Evolutionary conservation across 2,113 vertebrate genomes (phyloP), one percentile per base, ranked within the genome.

Genomic region (Fregata magnificens): DNA sequence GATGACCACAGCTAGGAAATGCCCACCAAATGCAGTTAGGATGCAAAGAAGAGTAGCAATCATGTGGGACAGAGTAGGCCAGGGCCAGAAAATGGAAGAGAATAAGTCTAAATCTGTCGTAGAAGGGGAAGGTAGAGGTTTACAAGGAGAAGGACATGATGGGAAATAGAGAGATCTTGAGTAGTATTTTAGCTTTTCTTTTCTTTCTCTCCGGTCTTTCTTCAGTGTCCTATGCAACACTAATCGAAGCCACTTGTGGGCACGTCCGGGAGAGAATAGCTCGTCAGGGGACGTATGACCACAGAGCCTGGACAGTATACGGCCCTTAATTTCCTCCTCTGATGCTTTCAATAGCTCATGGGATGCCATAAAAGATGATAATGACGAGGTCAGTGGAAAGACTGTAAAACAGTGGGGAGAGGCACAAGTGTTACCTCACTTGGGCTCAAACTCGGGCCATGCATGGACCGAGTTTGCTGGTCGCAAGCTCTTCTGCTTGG

Each of bases 361-460:
- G 63, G 87, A 93, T 63, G 89, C 89, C 94, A 97, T 97, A 97
- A 97, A 97, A 95, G 87, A 96, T 95, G 93, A 80, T 94, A 96
- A 97, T 94, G 89, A 66, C 0, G 44, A 88, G 92, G 62, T 31
- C 79, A 91, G 89, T 36, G 59, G 59, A 25, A 73, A 44, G 82
- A 95, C 91, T 91, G 95, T 97, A 97, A 97, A 97, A 94, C 97
- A 97, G 94, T 83, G 84, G 96, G 95, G 85, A 94, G 82, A 94
- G 79, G 59, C 67, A 70, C 59, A 47, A 59, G 50, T 1, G 8
- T 80, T 77, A 34, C 63, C 78, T 65, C 84, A 9, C 49, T 47
- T 8, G 87, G 91, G 89, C 97, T 93, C 95, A 90, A 74, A 50
- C 79, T 36, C 55, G 0, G 92, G 92, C 92, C 88, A 67, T 10